phyloP scores from a whole-genome alignment of 1,140 invertebrate genomes.

The Oryzaephilus surinamensis region DNA sequence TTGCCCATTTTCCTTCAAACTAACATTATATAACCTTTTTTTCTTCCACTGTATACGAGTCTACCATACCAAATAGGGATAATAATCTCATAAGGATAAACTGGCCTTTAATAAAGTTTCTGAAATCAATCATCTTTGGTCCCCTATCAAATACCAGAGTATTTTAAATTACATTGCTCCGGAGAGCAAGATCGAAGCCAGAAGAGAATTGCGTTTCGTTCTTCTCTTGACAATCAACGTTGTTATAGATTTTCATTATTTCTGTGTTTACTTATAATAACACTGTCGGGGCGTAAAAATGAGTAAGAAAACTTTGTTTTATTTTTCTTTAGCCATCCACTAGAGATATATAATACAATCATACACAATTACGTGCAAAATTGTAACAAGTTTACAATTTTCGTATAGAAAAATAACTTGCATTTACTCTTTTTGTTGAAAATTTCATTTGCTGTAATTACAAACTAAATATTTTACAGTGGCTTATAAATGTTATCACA shows the following conservation, averaged over 20 bases:
- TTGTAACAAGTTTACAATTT: neutral
- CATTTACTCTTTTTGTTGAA: neutral
- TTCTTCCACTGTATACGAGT: too few relatives aligned
- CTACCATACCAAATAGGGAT: conserved; percentile 6
- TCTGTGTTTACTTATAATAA: conserved; percentile 13
- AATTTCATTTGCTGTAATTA: too few relatives aligned
- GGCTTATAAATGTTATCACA: too few relatives aligned
- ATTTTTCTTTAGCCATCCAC: too few relatives aligned
- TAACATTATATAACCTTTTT: too few relatives aligned
- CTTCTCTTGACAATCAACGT: conserved; percentile 11
- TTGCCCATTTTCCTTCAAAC: neutral
- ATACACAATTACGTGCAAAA: neutral
- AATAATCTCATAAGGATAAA: conserved; percentile 11
- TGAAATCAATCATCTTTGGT: conserved; percentile 14
- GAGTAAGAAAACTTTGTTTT: too few relatives aligned
- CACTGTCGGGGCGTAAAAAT: too few relatives aligned
- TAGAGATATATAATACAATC: neutral
- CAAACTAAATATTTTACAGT: too few relatives aligned
- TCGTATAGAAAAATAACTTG: neutral
- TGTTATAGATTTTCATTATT: conserved; percentile 17
- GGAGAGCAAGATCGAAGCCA: conserved; percentile 3
- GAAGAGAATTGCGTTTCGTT: conserved; percentile 15
- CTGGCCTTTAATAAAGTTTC: conserved; percentile 15
- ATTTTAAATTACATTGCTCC: conserved; percentile 18
- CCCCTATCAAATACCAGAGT: conserved; percentile 15